These are phyloP conservation scores for Orius insidiosus DNA, from an alignment of 1,140 invertebrate genomes.

Conservation along the genomic window DNA sequence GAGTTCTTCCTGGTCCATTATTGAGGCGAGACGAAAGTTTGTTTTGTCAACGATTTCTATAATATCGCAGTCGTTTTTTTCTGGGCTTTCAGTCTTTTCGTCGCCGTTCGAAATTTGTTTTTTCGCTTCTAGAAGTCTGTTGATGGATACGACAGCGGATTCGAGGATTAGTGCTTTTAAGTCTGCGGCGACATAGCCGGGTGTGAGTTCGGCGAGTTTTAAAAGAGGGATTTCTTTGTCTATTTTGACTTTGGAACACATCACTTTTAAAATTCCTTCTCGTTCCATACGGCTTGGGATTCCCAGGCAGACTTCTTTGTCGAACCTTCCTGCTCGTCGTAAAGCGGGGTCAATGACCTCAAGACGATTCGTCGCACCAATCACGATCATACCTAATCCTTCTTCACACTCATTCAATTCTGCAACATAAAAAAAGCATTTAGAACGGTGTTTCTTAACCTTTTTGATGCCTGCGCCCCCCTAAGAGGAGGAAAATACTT, in stretches of 20 bases:
- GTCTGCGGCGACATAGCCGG: conserved; percentile 95
- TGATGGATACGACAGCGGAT: conserved; percentile 71
- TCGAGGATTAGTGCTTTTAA: conserved; percentile 69
- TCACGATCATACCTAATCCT: conserved; percentile 58
- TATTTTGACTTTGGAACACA: conserved; percentile 47
- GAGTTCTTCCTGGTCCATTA: conserved; percentile 34
- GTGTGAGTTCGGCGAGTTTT: conserved; percentile 63
- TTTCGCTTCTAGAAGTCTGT: conserved; percentile 27
- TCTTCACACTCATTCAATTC: conserved; percentile 36
- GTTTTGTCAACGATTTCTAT: conserved; percentile 9
- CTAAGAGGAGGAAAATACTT: too few relatives aligned
- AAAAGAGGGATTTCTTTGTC: conserved; percentile 48
- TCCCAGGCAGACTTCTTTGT: conserved; percentile 83
- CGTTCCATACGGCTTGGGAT: conserved; percentile 77
- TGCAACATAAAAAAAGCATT: conserved; percentile 21
- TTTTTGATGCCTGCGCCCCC: too few relatives aligned
- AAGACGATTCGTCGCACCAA: conserved; percentile 88
- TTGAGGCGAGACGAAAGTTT: conserved; percentile 11
- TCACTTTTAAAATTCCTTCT: conserved; percentile 52
- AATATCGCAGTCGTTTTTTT: conserved; percentile 3
- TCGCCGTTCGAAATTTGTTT: conserved; percentile 20
- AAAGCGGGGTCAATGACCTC: conserved; percentile 87
- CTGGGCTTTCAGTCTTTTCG: conserved; percentile 14
- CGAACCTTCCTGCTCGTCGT: conserved; percentile 75
- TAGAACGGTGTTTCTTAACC: too few relatives aligned